These are phyloP conservation scores for Tolmerus cingulatus DNA, from an alignment of 2,888 invertebrate species.

Conservation along the genomic window DNA sequence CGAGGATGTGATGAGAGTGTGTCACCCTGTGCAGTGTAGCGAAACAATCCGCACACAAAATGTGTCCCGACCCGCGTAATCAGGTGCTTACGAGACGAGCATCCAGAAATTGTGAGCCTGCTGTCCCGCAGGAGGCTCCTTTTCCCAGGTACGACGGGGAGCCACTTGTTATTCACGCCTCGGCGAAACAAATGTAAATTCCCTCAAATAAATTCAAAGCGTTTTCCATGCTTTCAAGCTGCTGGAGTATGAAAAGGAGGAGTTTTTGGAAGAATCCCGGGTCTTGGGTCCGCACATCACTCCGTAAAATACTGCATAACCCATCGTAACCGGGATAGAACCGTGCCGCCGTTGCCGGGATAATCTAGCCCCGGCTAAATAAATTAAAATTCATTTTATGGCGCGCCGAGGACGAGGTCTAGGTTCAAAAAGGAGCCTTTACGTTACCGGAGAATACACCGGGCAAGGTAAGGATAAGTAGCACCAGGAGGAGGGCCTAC, in stretches of 20 bases:
- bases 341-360: neutral
- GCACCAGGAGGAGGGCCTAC: neutral
- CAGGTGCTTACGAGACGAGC: neutral
- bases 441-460: neutral
- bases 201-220: neutral
- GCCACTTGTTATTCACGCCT: slow-evolving; percentile 28
- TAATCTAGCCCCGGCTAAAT: neutral
- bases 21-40: neutral
- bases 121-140: neutral
- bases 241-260: neutral
- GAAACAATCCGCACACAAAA: neutral
- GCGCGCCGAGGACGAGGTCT: neutral
- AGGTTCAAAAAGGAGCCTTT: neutral
- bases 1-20: too few species aligned
- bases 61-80: neutral
- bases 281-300: neutral
- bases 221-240: neutral
- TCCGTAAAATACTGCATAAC: neutral
- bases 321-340: neutral
- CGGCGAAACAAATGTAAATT: slow-evolving; percentile 24
- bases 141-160: neutral
- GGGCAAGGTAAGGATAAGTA: neutral
- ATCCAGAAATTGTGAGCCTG: neutral
- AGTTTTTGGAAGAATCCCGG: neutral
- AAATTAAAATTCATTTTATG: slow-evolving; percentile 35